phyloP scores from a whole-genome alignment of 1,140 invertebrate genomes.

The Zaprionus kolodkinae region DNA sequence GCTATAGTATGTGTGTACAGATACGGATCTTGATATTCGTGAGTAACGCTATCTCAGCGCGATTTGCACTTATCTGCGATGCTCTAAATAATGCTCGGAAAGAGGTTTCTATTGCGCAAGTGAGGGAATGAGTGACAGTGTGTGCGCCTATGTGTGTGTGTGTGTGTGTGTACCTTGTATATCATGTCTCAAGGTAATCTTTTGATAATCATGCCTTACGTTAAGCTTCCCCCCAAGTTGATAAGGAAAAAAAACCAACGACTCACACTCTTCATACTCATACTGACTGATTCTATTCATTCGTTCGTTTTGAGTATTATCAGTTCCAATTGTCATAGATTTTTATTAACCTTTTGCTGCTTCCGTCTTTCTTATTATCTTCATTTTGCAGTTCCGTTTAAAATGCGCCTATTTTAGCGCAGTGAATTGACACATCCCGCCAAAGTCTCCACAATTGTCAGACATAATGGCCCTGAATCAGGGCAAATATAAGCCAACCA shows the following conservation, averaged over 20 bases:
- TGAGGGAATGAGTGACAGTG: neutral
- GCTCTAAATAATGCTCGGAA: constrained; percentile 54
- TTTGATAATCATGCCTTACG: constrained; percentile 61
- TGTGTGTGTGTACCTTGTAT: constrained; percentile 32
- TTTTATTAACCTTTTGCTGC: constrained; percentile 8
- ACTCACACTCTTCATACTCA: constrained; percentile 5
- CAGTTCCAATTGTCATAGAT: constrained; percentile 10
- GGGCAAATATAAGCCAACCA: constrained; percentile 79
- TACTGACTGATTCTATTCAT: neutral
- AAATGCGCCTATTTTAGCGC: constrained; percentile 23
- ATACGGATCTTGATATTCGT: constrained; percentile 16
- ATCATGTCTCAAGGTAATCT: constrained; percentile 79
- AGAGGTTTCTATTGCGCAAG: constrained; percentile 53
- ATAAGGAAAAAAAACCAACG: constrained; percentile 21
- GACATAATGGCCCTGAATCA: constrained; percentile 72
- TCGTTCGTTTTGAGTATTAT: neutral
- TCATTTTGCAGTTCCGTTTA: constrained; percentile 8
- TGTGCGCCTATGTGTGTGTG: constrained; percentile 5
- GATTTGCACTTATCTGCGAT: constrained; percentile 67
- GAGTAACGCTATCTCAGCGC: constrained; percentile 53
- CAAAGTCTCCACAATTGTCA: neutral
- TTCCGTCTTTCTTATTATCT: neutral
- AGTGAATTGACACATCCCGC: neutral
- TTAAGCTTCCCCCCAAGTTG: constrained; percentile 31
- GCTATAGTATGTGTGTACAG: constrained; percentile 14